A percentile compares a stretch with the other conserved stretches of the same genome.
Conservation (phyloP, 2,113 vertebrate species). For the Dromas ardeola region DNA sequence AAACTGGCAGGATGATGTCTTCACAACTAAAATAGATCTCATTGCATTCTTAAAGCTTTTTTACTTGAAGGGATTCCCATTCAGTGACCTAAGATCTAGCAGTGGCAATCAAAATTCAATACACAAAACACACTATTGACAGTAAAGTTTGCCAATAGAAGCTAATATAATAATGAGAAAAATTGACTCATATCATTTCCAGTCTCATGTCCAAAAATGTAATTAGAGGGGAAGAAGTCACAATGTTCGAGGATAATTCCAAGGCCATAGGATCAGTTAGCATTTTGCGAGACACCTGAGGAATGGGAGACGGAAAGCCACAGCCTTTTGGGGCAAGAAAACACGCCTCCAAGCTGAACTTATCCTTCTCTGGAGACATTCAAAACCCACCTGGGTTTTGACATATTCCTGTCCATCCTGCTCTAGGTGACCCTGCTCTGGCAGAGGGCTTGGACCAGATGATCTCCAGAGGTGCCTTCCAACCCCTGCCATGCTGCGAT, state of each 20-base stretch:
- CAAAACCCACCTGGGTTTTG: background rate
- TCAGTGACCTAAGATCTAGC: background rate
- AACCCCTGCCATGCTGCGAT: background rate
- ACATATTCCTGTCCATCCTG: background rate
- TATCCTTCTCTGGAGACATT: background rate
- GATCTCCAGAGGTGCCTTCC: background rate
- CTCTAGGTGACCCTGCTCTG: background rate
- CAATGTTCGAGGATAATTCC: background rate
- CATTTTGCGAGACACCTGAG: background rate
- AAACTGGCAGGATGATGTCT: background rate
- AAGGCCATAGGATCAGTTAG: background rate
- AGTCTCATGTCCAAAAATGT: fast-evolving
- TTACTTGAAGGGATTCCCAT: background rate
- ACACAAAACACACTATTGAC: background rate
- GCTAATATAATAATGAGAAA: background rate
- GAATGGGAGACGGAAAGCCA: background rate
- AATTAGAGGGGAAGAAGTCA: background rate
- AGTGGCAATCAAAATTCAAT: background rate
- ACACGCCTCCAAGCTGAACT: fast-evolving
- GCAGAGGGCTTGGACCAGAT: background rate
- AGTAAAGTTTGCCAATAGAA: background rate
- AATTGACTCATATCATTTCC: background rate
- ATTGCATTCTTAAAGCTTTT: background rate
- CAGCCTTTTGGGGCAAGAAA: too few relatives aligned
- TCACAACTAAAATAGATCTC: background rate